phyloP scores from a whole-genome alignment of 2,888 invertebrate genomes.

The Leptinotarsa tumamoca region DNA sequence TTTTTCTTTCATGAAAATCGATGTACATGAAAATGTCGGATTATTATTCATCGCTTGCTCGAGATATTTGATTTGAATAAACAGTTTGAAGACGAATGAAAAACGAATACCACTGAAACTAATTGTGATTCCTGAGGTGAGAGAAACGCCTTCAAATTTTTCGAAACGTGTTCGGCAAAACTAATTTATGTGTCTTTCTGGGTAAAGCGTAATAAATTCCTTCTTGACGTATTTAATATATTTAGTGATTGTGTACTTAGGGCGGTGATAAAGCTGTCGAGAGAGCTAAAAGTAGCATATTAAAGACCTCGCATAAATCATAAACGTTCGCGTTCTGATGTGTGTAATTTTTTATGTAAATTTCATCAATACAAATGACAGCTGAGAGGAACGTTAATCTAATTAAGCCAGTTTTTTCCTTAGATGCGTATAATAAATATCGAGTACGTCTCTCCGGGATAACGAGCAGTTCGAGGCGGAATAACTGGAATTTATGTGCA shows the following conservation, averaged over 20 bases:
- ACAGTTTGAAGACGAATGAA: background rate
- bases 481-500: conserved; percentile 27
- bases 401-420: conserved; percentile 19
- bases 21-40: background rate
- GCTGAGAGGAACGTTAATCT: conserved; percentile 29
- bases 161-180: conserved; percentile 15
- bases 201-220: conserved; percentile 34
- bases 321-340: conserved; percentile 32
- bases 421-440: conserved; percentile 28
- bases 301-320: conserved; percentile 37
- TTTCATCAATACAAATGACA: conserved; percentile 38
- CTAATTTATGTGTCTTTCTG: conserved; percentile 33
- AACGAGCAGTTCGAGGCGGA: conserved; percentile 22
- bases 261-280: conserved; percentile 41
- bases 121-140: background rate
- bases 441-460: conserved; percentile 24
- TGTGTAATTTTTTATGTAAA: conserved; percentile 42
- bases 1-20: background rate
- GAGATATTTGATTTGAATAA: background rate
- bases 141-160: conserved; percentile 19
- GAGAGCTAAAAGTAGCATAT: conserved; percentile 33
- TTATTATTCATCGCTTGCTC: background rate
- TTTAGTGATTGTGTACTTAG: conserved; percentile 38
- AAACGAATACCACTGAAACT: background rate
- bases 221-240: conserved; percentile 28